Evolutionary conservation across 1,140 invertebrate species (phyloP), one percentile per base, ranked within the genome.

Genomic region (Centruroides sculpturatus): DNA sequence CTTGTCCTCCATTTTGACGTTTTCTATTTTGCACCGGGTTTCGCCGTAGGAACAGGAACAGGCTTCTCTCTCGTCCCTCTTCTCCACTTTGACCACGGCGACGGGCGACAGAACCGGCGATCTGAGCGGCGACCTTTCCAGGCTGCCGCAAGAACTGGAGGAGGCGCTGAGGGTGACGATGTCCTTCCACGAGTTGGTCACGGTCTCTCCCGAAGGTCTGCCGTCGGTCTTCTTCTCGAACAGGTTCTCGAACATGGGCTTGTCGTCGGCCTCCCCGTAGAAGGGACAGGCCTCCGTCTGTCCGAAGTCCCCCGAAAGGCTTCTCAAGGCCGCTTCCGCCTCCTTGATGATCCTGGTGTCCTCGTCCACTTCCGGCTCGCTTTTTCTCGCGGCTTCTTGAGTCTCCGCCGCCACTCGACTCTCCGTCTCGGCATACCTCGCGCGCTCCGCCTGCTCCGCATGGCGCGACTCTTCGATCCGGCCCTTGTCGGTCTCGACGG

Each of bases 311-410:
- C 86, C 87, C 0, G 87, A 89, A 0, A 92, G 74, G 68, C 84
- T 87, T 69, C 87, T 86, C 48, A 92, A 72, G 0, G 87, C 86
- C 4, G 85, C 86, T 70, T 92, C 87, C 2, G 89, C 89, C 72
- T 92, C 89, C 52, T 85, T 76, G 59, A 92, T 89, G 7, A 87
- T 75, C 3, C 82, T 85, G 71, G 87, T 85, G 64, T 90, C 85
- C 65, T 88, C 70, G 53, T 86, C 62, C 41, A 41, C 41, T 41
- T 41, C 41, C 8, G 8, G 8, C 5, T 41, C 41, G 41, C 5
- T 41, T 41, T 41, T 41, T 41, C 41, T 5, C 8, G 3, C 5
- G 8, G 41, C 41, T 41, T 41, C 41, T 41, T 41, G 41, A 6
- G 41, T 41, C 8, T 41, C 41, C 8, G 8, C 41, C 5, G 8